These are phyloP conservation scores for Epizoanthus ramosus DNA, from an alignment of 92 coral and sea anemone genomes.

Conservation along the genomic window DNA sequence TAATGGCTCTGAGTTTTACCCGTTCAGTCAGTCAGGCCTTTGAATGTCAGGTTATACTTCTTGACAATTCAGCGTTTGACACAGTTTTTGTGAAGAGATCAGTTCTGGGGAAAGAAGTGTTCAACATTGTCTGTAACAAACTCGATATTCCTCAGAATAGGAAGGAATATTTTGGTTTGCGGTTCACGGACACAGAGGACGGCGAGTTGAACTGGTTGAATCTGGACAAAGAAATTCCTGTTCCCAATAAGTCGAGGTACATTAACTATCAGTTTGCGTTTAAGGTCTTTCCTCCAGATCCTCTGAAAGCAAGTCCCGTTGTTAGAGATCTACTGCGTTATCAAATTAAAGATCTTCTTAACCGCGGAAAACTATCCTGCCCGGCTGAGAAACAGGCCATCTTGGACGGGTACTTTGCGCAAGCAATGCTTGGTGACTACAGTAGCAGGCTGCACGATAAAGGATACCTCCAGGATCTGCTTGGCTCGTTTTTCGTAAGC, in stretches of 20 bases:
- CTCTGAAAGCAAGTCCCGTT: slow-evolving; percentile 54
- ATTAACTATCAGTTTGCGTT: slow-evolving; percentile 78
- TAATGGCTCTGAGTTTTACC: slow-evolving; percentile 18
- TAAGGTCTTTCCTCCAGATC: slow-evolving; percentile 80
- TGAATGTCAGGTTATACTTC: slow-evolving; percentile 74
- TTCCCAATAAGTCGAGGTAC: slow-evolving; percentile 56
- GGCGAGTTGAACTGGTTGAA: slow-evolving; percentile 88
- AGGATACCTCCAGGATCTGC: slow-evolving; percentile 86
- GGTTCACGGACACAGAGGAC: slow-evolving; percentile 76
- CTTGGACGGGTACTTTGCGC: slow-evolving; percentile 89
- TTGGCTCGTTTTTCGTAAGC: slow-evolving; percentile 77
- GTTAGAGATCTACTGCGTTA: slow-evolving; percentile 49
- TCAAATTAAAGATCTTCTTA: slow-evolving; percentile 79
- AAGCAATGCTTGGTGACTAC: slow-evolving; percentile 88
- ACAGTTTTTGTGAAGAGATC: slow-evolving; percentile 55
- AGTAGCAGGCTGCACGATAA: slow-evolving; percentile 60
- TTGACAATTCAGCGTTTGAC: slow-evolving; percentile 75
- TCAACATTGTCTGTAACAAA: slow-evolving; percentile 72
- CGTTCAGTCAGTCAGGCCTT: slow-evolving; percentile 43
- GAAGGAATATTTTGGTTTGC: slow-evolving; percentile 86
- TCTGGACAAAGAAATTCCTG: slow-evolving; percentile 63
- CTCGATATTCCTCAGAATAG: slow-evolving; percentile 59
- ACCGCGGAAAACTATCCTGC: slow-evolving; percentile 76
- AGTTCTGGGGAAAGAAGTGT: slow-evolving; percentile 56
- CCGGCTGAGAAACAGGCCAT: slow-evolving; percentile 73